Percentiles rank a stretch among this genome's conserved stretches.
Evolutionary conservation across 2,797 vertebrate species (phyloP).

Genomic region (Hephaestus fuliginosus): DNA sequence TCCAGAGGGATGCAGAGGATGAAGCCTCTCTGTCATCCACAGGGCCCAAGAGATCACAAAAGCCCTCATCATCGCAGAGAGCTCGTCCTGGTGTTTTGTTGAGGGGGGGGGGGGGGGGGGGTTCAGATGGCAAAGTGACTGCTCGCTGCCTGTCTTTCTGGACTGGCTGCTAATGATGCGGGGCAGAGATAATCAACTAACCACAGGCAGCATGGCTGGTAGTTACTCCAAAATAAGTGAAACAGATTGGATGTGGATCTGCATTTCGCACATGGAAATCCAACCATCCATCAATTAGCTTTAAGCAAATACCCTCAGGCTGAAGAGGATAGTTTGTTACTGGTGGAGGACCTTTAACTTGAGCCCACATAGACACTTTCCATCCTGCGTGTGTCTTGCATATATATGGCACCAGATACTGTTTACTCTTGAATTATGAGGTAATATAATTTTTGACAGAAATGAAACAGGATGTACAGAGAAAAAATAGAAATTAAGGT

Average conservation of each 20-base stretch:
- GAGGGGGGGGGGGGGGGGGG: slow-evolving; percentile 24
- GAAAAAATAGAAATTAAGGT: not conserved
- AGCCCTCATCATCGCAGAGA: slow-evolving; percentile 53
- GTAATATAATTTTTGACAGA: slow-evolving; percentile 4
- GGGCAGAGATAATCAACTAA: slow-evolving; percentile 74
- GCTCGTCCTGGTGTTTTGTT: slow-evolving; percentile 37
- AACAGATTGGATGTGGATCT: slow-evolving; percentile 72
- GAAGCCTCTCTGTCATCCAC: slow-evolving; percentile 54
- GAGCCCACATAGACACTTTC: slow-evolving; percentile 11
- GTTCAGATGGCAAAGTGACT: slow-evolving; percentile 65
- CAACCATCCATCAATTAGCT: slow-evolving; percentile 71
- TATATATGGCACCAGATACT: slow-evolving; percentile 9
- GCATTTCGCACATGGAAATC: slow-evolving; percentile 60
- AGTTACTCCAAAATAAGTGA: slow-evolving; percentile 68
- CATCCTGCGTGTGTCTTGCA: slow-evolving; percentile 13
- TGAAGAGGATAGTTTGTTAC: slow-evolving; percentile 37
- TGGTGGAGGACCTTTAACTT: slow-evolving; percentile 13
- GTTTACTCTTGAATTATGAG: slow-evolving; percentile 18
- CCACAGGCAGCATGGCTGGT: slow-evolving; percentile 50
- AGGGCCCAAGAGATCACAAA: slow-evolving; percentile 57
- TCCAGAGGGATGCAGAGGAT: slow-evolving; percentile 55
- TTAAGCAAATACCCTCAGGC: slow-evolving; percentile 56
- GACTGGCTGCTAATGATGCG: slow-evolving; percentile 69
- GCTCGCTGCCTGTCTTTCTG: slow-evolving; percentile 68
- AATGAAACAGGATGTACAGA: not conserved